These are phyloP conservation scores for Drosophila busckii DNA, from an alignment of 1,140 invertebrate genomes.

Conservation along the genomic window DNA sequence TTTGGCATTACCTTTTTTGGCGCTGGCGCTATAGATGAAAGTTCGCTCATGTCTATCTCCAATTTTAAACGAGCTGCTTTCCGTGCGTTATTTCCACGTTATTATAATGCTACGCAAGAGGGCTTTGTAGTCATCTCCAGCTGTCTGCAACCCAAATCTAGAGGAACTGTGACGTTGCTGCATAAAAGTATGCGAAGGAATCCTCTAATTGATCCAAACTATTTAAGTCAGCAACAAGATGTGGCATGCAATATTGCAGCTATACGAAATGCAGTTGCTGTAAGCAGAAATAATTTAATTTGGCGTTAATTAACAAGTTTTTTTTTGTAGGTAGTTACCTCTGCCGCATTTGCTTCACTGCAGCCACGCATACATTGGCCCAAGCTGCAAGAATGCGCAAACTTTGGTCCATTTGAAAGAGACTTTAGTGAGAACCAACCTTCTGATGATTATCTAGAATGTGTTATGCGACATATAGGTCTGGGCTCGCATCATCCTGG, in stretches of 20 bases:
- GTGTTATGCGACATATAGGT: slow-evolving; percentile 82
- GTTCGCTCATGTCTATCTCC: slow-evolving; percentile 82
- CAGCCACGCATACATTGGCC: slow-evolving; percentile 84
- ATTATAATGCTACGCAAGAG: slow-evolving; percentile 82
- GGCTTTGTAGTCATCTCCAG: slow-evolving; percentile 84
- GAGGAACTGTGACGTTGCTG: slow-evolving; percentile 82
- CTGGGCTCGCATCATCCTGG: slow-evolving; percentile 85
- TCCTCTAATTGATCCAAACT: slow-evolving; percentile 88
- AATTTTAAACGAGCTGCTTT: slow-evolving; percentile 84
- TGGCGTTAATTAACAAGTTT: background rate
- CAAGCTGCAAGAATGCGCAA: slow-evolving; percentile 81
- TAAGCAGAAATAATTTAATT: background rate
- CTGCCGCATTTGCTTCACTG: slow-evolving; percentile 81
- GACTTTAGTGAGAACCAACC: slow-evolving; percentile 67
- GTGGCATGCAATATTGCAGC: slow-evolving; percentile 83
- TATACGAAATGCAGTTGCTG: slow-evolving; percentile 81
- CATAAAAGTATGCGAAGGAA: slow-evolving; percentile 81
- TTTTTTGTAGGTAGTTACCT: slow-evolving; percentile 73
- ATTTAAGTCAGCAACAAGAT: slow-evolving; percentile 83
- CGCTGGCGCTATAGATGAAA: slow-evolving; percentile 84
- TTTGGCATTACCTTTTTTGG: slow-evolving; percentile 84
- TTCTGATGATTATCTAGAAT: slow-evolving; percentile 83
- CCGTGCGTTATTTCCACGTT: slow-evolving; percentile 83
- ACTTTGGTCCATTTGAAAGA: slow-evolving; percentile 66
- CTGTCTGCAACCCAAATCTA: slow-evolving; percentile 84